phyloP scores from a whole-genome alignment of 2,888 invertebrate genomes.

The Anodontia alba region DNA sequence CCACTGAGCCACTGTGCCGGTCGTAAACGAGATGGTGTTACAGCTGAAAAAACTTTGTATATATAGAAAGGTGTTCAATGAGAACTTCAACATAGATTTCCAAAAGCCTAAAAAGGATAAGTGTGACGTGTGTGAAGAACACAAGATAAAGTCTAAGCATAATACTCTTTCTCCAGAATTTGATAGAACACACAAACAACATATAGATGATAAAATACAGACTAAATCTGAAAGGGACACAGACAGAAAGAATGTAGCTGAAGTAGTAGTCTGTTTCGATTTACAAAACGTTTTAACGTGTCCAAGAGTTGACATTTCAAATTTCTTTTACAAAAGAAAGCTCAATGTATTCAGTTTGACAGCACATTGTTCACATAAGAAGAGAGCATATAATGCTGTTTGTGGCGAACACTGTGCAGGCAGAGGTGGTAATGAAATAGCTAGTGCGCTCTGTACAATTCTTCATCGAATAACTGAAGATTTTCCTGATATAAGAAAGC shows the following conservation, averaged over 20 bases:
- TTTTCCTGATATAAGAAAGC: constrained; percentile 20
- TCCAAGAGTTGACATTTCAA: constrained; percentile 39
- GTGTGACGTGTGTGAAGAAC: constrained; percentile 20
- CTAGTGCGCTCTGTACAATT: constrained; percentile 30
- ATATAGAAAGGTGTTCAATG: constrained; percentile 19
- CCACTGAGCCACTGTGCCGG: too few relatives aligned
- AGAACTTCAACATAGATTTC: constrained; percentile 23
- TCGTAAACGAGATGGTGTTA: background rate
- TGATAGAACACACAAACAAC: constrained; percentile 23
- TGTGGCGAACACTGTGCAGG: constrained; percentile 12
- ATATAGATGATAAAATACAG: constrained; percentile 29
- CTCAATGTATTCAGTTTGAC: constrained; percentile 54
- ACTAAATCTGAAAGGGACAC: constrained; percentile 43
- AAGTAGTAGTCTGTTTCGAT: constrained; percentile 49
- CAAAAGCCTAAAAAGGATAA: constrained; percentile 22
- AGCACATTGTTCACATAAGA: constrained; percentile 40
- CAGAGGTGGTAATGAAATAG: constrained; percentile 39
- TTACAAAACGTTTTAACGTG: constrained; percentile 43
- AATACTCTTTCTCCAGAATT: background rate
- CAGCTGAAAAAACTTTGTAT: constrained; percentile 2
- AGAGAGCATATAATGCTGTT: constrained; percentile 25
- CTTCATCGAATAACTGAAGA: constrained; percentile 10
- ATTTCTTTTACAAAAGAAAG: constrained; percentile 53
- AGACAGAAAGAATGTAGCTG: background rate
- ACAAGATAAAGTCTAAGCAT: background rate